Base-by-base conservation (phyloP, 2,888 invertebrate genomes). In the Luperina nickerlii region DNA sequence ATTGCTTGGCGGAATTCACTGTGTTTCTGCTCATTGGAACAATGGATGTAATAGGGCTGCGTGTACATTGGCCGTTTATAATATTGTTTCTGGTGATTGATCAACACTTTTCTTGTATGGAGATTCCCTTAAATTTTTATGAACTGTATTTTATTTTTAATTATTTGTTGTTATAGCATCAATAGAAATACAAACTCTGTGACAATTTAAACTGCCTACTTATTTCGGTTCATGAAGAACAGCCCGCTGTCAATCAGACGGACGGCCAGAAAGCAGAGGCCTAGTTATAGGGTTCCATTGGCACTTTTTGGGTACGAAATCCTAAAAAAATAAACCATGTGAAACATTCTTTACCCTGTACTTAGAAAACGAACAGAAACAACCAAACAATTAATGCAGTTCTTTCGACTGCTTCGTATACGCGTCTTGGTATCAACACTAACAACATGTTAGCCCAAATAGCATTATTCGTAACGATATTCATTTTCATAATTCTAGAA, bases 381-480 rank as follows among this genome's bases (percentile, higher is more conserved):
- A 72, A 78, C 18, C 13, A 45, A 63, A 54, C 57, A 74, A 38
- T 57, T 24, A 63, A 48, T 20, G 8, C 57, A 62, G 63, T 72
- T 51, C n/a, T 74, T 60, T 72, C 51, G 5, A 9, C 42, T 1
- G 48, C 38, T 42, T 38, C 74, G 60, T 76, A 74, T 2, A 74
- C 60, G 27, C 60, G 76, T 69, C 54, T 45, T n/a, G 24, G 60
- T 63, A 45, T 51, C 11, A 5, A 62, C 32, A 73, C 78, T 62
- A 71, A 62, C 89, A 91, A 89, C 83, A 94, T 94, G 94, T 60
- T 87, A 70, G 85, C 84, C 79, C 91, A 89, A 83, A 76, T 84
- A 24, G 32, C 86, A 6, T 62, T 92, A 65, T 75, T 91, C 24
- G 1, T 91, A 0, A 78, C 87, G 18, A 78, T 90, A 18, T 74